phyloP scores from a whole-genome alignment of 2,797 vertebrate species.

The Lacerta agilis region DNA sequence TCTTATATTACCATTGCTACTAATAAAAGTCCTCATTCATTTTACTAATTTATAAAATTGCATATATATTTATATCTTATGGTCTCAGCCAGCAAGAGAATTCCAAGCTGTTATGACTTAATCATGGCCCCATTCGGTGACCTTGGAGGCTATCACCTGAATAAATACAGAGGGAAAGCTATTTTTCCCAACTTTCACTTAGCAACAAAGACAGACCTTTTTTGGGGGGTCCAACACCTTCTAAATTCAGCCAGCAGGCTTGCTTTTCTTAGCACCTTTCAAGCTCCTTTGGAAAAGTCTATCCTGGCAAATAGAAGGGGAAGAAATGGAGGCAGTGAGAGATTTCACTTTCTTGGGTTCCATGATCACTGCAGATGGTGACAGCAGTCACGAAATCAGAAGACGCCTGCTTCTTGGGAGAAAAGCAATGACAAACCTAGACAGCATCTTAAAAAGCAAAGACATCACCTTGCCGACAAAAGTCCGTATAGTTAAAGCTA shows the following conservation, averaged over 20 bases:
- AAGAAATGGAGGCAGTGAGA: no score
- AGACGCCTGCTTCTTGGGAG: no score
- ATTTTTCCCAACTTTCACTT: slow-evolving; percentile 49
- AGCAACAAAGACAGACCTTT: slow-evolving; percentile 58
- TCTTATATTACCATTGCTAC: not conserved
- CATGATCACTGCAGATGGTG: no score
- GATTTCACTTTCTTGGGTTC: no score
- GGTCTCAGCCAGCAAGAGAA: not conserved
- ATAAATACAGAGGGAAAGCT: slow-evolving; percentile 56
- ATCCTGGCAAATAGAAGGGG: not conserved
- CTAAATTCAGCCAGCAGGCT: slow-evolving; percentile 33
- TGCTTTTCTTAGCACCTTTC: slow-evolving; percentile 8
- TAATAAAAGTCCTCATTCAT: not conserved
- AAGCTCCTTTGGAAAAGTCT: not conserved
- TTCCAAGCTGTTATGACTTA: not conserved
- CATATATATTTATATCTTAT: not conserved
- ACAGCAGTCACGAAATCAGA: no score
- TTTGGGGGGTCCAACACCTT: slow-evolving; percentile 45
- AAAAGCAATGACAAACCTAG: no score
- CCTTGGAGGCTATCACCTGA: slow-evolving; percentile 63
- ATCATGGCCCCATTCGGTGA: fast-evolving
- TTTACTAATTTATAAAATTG: not conserved
- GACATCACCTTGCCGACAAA: no score
- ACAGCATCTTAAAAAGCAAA: no score
- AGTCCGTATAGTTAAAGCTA: no score